phyloP scores from a whole-genome alignment of 2,888 invertebrate species.

The Apodemia zela region DNA sequence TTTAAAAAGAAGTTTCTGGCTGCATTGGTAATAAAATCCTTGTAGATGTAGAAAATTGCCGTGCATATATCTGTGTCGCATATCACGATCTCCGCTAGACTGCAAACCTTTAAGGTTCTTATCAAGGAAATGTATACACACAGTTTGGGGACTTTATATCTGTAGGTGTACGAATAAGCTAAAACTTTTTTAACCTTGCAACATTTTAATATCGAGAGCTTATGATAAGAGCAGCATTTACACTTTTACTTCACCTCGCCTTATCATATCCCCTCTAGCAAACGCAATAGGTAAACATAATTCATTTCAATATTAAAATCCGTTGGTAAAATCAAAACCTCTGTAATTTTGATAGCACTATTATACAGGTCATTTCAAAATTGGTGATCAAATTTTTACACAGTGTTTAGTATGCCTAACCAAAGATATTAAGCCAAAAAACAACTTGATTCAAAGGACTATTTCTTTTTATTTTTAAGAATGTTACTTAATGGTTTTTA shows the following conservation, averaged over 20 bases:
- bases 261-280: background rate
- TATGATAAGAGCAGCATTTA: background rate
- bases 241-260: background rate
- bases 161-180: background rate
- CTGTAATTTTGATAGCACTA: no score
- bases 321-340: background rate
- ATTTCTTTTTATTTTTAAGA: no score
- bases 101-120: background rate
- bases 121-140: background rate
- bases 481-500: no score
- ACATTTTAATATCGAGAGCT: background rate
- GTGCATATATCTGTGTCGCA: constrained; percentile 44
- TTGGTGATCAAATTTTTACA: no score
- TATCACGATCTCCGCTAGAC: constrained; percentile 39
- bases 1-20: constrained; percentile 24
- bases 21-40: constrained; percentile 19
- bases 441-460: no score
- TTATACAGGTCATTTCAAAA: no score
- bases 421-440: no score
- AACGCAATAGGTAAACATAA: background rate
- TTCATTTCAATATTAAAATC: background rate
- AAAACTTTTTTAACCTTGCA: background rate
- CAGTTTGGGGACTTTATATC: background rate
- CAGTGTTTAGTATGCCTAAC: no score
- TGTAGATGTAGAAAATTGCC: constrained; percentile 18